Percentiles rank a stretch among this genome's conserved stretches.
phyloP scores from a whole-genome alignment of 2,888 invertebrate species.

The Busseola fusca region DNA sequence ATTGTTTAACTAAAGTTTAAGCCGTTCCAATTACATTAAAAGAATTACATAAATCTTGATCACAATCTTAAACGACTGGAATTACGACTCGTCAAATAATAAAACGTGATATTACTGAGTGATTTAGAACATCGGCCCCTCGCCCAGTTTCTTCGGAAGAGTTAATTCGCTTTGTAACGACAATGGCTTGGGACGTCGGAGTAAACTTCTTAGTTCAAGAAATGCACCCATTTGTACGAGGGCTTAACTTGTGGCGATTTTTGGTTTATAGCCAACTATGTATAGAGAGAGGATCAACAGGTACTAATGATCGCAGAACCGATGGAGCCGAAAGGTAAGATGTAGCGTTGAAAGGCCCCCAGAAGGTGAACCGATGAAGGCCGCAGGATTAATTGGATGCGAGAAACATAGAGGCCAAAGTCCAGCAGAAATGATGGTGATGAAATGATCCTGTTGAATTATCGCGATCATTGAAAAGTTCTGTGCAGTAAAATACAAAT shows the following conservation, averaged over 20 bases:
- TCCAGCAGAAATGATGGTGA: not conserved
- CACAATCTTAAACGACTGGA: not conserved
- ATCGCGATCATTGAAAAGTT: not conserved
- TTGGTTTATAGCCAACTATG: conserved; percentile 18
- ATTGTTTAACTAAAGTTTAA: not conserved
- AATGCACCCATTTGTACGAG: conserved; percentile 28
- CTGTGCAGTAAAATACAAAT: not conserved
- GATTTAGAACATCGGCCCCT: conserved; percentile 5
- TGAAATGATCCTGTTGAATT: not conserved
- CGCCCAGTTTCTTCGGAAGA: conserved; percentile 15
- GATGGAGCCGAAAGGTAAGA: not conserved
- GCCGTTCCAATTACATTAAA: conserved; percentile 3
- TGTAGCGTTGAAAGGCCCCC: not conserved
- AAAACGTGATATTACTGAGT: conserved; percentile 15
- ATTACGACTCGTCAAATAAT: not conserved
- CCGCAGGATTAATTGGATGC: not conserved
- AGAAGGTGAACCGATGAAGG: not conserved
- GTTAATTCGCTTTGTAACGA: conserved; percentile 22
- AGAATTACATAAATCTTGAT: conserved; percentile 7
- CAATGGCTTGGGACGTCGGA: conserved; percentile 16
- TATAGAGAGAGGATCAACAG: not conserved
- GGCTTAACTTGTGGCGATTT: conserved; percentile 23
- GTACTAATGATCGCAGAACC: not conserved
- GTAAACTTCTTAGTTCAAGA: conserved; percentile 33
- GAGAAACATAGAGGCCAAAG: not conserved